Evolutionary conservation across 2,113 vertebrate species (phyloP).

Genomic region (Thymallus thymallus): DNA sequence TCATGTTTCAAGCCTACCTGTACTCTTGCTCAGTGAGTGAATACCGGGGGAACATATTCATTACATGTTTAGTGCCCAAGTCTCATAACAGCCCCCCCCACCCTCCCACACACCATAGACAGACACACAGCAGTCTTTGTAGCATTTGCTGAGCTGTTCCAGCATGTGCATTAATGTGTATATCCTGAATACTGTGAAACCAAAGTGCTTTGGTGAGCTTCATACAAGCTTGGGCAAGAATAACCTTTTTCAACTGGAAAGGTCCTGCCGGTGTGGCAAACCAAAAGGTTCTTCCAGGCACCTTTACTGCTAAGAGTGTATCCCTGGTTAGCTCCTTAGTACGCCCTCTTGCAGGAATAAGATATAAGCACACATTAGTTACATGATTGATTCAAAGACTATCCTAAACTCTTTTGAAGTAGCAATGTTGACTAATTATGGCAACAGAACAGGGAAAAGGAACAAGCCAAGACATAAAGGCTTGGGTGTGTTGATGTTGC

Average conservation of each 20-base stretch:
- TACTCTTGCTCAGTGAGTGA: conserved; percentile 2
- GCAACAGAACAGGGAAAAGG: not conserved
- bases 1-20: conserved; percentile 29
- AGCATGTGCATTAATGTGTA: conserved; percentile 50
- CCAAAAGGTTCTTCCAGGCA: too few relatives aligned
- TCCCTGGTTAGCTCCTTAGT: too few relatives aligned
- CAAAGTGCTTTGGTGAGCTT: conserved; percentile 35
- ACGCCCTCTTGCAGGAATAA: too few relatives aligned
- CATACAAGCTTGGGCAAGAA: conserved; percentile 17
- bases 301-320: too few relatives aligned
- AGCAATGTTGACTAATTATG: not conserved
- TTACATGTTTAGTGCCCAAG: conserved; percentile 44
- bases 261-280: too few relatives aligned
- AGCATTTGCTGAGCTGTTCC: conserved; percentile 34
- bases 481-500: conserved; percentile 28
- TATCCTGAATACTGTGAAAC: conserved; percentile 52
- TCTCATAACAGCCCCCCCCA: conserved; percentile 29
- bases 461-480: not conserved
- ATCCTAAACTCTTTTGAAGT: too few relatives aligned
- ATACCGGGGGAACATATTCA: conserved; percentile 23
- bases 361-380: too few relatives aligned
- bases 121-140: conserved; percentile 57
- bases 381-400: too few relatives aligned
- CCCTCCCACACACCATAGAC: conserved; percentile 8
- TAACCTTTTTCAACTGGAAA: too few relatives aligned